Evolutionary conservation across 1,140 invertebrate genomes (phyloP).

Genomic region (Paralvinella palmiformis): DNA sequence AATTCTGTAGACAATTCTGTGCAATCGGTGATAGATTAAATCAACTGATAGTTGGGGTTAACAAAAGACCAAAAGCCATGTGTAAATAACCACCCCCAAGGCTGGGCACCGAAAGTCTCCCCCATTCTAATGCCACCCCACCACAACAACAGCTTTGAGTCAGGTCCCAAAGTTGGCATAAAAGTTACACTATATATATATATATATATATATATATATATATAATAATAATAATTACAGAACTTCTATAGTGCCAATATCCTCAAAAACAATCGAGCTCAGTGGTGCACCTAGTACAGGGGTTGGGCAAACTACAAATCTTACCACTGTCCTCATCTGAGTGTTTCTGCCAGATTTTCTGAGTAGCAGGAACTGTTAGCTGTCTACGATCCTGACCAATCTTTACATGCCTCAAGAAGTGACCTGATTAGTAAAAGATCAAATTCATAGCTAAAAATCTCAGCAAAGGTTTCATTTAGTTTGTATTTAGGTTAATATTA

Average conservation of each 20-base stretch:
- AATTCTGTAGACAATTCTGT: not conserved
- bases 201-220: not conserved
- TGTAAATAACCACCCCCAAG: not conserved
- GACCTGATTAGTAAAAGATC: not conserved
- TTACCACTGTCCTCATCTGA: not conserved
- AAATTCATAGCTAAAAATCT: not conserved
- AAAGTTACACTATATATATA: slow-evolving; percentile 9
- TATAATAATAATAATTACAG: not conserved
- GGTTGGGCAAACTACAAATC: not conserved
- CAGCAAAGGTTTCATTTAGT: not conserved
- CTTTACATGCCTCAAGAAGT: not conserved
- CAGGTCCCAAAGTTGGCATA: too few relatives aligned
- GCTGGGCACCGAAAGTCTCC: not conserved
- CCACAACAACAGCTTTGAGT: too few relatives aligned
- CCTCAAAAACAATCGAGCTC: not conserved
- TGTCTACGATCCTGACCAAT: not conserved
- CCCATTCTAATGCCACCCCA: too few relatives aligned
- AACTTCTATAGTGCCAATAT: not conserved
- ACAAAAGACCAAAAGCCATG: too few relatives aligned
- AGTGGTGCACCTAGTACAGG: too few relatives aligned
- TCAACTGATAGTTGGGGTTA: too few relatives aligned
- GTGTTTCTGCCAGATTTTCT: not conserved
- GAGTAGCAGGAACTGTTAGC: not conserved
- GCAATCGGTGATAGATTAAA: not conserved
- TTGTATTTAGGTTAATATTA: not conserved